Conservation (phyloP, 2,888 invertebrate genomes). For the Tipula helvola region DNA sequence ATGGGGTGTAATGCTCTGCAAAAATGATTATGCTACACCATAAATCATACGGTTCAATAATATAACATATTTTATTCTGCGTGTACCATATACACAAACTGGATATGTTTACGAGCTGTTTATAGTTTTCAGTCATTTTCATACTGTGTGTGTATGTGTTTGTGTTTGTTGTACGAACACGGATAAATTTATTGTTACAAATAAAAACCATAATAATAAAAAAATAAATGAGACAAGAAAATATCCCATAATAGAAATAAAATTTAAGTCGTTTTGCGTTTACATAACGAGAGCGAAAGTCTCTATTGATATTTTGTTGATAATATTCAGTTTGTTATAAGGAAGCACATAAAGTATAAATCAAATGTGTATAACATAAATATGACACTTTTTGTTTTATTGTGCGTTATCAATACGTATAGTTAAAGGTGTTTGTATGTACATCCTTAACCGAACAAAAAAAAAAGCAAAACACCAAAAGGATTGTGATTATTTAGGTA, state of each 20-base stretch:
- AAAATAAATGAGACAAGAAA: constrained; percentile 4
- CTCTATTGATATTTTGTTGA: background rate
- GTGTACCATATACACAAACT: background rate
- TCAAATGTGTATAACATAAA: background rate
- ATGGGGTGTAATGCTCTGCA: background rate
- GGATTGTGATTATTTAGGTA: background rate
- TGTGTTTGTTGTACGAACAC: background rate
- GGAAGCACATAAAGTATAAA: background rate
- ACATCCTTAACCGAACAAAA: background rate
- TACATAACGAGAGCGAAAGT: background rate
- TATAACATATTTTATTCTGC: background rate
- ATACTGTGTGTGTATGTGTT: background rate
- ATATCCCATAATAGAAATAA: background rate
- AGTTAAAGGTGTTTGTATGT: background rate
- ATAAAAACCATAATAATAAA: background rate
- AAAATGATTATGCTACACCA: background rate
- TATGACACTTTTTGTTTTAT: background rate
- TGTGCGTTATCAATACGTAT: background rate
- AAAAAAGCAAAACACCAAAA: background rate
- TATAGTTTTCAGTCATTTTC: background rate
- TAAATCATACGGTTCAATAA: background rate
- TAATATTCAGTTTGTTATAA: background rate
- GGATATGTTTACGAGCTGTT: background rate
- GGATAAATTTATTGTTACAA: background rate
- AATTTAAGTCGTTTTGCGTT: background rate